These are phyloP conservation scores for Phragmatobia fuliginosa DNA, from an alignment of 2,888 invertebrate species.

Conservation along the genomic window DNA sequence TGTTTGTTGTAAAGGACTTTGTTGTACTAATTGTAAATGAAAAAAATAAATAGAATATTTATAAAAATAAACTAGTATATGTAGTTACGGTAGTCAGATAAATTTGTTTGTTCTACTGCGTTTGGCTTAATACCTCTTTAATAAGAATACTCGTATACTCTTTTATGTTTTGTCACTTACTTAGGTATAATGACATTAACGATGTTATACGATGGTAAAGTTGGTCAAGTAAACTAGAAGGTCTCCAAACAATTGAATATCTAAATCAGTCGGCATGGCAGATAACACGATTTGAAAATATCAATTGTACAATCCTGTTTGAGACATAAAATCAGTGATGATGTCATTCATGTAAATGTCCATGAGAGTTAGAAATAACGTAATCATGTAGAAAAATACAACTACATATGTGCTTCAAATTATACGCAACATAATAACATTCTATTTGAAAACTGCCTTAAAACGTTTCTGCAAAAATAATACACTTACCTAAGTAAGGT, in stretches of 20 bases:
- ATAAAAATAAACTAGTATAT: no score
- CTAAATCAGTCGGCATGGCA: slow-evolving; percentile 18
- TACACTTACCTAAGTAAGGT: background rate
- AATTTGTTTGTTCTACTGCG: slow-evolving; percentile 11
- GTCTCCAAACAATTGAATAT: slow-evolving; percentile 11
- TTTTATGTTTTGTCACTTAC: slow-evolving; percentile 5
- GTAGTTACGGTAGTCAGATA: slow-evolving; percentile 15
- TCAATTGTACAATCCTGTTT: slow-evolving; percentile 43
- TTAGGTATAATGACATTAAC: slow-evolving; percentile 1
- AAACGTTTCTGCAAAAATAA: background rate
- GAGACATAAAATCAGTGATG: slow-evolving; percentile 38
- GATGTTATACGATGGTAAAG: background rate
- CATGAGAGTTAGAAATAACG: background rate
- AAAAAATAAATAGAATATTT: no score
- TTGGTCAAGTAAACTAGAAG: slow-evolving; percentile 13
- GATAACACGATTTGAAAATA: slow-evolving; percentile 17
- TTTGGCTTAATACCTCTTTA: background rate
- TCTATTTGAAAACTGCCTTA: background rate
- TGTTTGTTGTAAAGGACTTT: no score
- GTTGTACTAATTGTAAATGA: no score
- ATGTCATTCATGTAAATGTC: slow-evolving; percentile 34
- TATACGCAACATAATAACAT: background rate
- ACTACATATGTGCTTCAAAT: background rate
- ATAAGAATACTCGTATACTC: background rate
- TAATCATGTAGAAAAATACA: slow-evolving; percentile 9